phyloP scores from a whole-genome alignment of 2,888 invertebrate genomes.

The Ceraclea dissimilis region DNA sequence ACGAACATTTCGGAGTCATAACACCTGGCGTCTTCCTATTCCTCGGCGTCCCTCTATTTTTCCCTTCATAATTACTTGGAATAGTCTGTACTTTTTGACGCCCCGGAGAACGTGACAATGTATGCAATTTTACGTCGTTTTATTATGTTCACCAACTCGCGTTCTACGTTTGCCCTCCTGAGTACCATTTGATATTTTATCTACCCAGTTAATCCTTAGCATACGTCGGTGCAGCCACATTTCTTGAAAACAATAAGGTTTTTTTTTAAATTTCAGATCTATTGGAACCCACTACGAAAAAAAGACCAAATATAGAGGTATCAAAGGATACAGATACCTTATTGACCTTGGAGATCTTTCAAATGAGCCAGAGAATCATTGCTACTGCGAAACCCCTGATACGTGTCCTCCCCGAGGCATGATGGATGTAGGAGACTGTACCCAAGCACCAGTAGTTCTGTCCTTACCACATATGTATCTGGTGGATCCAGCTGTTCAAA shows the following conservation, averaged over 20 bases:
- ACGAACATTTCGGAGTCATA: no score
- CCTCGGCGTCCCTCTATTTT: no score
- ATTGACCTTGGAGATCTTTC: conserved; percentile 67
- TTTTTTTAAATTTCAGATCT: conserved; percentile 50
- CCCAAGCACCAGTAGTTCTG: conserved; percentile 63
- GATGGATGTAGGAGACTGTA: conserved; percentile 59
- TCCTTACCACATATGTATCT: conserved; percentile 75
- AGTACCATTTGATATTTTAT: no score
- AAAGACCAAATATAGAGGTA: conserved; percentile 56
- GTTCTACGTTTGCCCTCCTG: no score
- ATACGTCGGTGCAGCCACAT: no score
- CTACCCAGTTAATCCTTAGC: no score
- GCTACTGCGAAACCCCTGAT: conserved; percentile 51
- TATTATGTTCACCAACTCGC: no score
- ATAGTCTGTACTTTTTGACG: no score
- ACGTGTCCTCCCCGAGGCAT: conserved; percentile 68
- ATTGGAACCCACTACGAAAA: conserved; percentile 54
- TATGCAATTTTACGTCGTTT: no score
- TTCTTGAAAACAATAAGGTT: neutral
- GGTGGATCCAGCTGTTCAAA: conserved; percentile 45
- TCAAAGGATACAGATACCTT: conserved; percentile 59
- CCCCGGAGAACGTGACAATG: no score
- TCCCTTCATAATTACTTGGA: no score
- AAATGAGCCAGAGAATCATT: conserved; percentile 46
- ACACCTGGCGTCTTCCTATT: no score